Conservation (phyloP, 2,113 vertebrate genomes). For the Emydocephalus ijimae region DNA sequence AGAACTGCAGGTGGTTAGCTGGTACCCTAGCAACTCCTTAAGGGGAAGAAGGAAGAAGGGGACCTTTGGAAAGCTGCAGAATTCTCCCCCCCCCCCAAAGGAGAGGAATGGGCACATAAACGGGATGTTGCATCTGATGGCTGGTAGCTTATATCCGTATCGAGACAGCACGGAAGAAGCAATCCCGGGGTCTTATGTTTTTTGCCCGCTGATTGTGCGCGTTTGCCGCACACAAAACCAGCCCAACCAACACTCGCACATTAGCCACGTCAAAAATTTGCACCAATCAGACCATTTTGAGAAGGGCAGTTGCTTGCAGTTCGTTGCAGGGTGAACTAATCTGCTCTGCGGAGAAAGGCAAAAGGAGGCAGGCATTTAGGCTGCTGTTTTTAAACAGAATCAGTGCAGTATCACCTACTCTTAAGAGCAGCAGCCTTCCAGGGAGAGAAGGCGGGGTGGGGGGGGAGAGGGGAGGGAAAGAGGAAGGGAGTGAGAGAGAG, state of each 20-base stretch:
- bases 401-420: neutral
- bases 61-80: neutral
- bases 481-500: neutral
- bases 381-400: neutral
- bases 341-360: neutral
- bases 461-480: too few relatives aligned
- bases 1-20: neutral
- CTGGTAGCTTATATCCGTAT: neutral
- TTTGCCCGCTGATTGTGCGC: neutral
- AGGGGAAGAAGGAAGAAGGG: neutral
- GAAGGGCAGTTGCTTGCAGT: neutral
- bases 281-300: neutral
- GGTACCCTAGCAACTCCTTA: neutral
- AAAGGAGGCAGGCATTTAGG: neutral
- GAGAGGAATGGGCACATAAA: neutral
- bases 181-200: neutral
- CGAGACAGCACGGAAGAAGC: neutral
- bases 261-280: neutral
- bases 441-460: neutral
- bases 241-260: neutral
- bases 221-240: neutral
- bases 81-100: too few relatives aligned
- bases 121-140: neutral
- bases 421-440: neutral
- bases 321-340: neutral